A percentile compares a stretch with the other conserved stretches of the same genome.
phyloP scores from a whole-genome alignment of 1,140 invertebrate genomes.

The Antheraea mylitta region DNA sequence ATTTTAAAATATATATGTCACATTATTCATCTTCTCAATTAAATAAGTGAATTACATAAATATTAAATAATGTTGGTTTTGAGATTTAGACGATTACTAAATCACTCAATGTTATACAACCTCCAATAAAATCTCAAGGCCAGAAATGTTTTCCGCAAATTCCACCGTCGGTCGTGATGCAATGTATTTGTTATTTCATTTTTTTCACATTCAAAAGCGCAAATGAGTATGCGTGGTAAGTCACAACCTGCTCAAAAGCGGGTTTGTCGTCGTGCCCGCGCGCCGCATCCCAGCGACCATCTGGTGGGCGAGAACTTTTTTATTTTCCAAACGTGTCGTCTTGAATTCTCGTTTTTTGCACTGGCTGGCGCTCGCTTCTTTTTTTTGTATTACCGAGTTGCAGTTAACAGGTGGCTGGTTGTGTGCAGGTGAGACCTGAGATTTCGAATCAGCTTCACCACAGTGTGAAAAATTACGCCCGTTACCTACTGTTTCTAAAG shows the following conservation, averaged over 20 bases:
- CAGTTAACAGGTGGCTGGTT: conserved; percentile 76
- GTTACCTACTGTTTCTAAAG: conserved; percentile 33
- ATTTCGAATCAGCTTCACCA: conserved; percentile 68
- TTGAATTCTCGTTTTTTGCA: conserved; percentile 78
- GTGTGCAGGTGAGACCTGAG: conserved; percentile 75
- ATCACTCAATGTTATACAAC: not conserved
- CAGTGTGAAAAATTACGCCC: conserved; percentile 64
- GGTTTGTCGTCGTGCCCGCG: conserved; percentile 59
- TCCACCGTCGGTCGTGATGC: conserved; percentile 18
- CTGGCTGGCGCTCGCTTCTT: conserved; percentile 73
- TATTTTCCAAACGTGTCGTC: conserved; percentile 78
- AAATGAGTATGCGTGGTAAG: conserved; percentile 76
- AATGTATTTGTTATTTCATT: conserved; percentile 58
- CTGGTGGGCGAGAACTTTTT: conserved; percentile 76
- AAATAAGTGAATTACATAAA: too few species aligned
- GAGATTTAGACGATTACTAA: too few species aligned
- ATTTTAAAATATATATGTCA: conserved; percentile 18
- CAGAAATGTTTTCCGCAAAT: not conserved
- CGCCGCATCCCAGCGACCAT: conserved; percentile 66
- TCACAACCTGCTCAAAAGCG: conserved; percentile 75
- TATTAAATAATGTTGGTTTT: too few species aligned
- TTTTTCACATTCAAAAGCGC: conserved; percentile 62
- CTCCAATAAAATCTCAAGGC: not conserved
- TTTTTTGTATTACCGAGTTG: conserved; percentile 70
- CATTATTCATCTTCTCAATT: too few species aligned